Percentiles rank a stretch among this genome's conserved stretches.
These are phyloP conservation scores for Sardina pilchardus DNA, from an alignment of 2,113 vertebrate genomes.

Conservation along the genomic window DNA sequence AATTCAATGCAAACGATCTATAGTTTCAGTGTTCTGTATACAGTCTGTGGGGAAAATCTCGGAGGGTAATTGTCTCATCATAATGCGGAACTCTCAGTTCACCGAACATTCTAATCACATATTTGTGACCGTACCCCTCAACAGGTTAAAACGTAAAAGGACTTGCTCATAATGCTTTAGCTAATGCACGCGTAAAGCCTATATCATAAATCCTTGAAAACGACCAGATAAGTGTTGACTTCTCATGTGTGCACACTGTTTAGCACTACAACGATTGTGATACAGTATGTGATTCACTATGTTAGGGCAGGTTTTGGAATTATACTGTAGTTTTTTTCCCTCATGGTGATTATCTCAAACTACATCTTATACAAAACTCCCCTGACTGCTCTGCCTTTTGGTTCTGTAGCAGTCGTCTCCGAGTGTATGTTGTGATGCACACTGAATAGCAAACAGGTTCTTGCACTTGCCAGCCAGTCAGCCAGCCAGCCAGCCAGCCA, in stretches of 20 bases:
- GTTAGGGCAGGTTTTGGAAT: neutral
- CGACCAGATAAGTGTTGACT: neutral
- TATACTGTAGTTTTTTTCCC: neutral
- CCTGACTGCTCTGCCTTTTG: neutral
- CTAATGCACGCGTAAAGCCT: neutral
- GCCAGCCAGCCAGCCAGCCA: no score
- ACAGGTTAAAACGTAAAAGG: no score
- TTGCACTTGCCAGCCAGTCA: conserved; percentile 45
- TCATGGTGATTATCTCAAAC: neutral
- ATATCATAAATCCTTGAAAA: neutral
- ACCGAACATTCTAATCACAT: no score
- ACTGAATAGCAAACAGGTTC: conserved; percentile 26
- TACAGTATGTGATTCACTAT: neutral
- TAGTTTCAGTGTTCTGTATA: no score
- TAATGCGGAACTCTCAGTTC: no score
- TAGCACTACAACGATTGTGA: neutral
- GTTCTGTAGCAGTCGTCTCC: neutral
- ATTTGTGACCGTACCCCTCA: no score
- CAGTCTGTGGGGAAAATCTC: no score
- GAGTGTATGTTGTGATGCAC: neutral
- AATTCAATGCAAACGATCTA: no score
- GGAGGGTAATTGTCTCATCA: no score
- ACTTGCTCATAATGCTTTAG: neutral
- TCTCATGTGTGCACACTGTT: neutral
- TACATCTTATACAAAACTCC: neutral